Base-by-base conservation (phyloP, 2,888 invertebrate genomes). In the Synanthedon andrenaeformis region DNA sequence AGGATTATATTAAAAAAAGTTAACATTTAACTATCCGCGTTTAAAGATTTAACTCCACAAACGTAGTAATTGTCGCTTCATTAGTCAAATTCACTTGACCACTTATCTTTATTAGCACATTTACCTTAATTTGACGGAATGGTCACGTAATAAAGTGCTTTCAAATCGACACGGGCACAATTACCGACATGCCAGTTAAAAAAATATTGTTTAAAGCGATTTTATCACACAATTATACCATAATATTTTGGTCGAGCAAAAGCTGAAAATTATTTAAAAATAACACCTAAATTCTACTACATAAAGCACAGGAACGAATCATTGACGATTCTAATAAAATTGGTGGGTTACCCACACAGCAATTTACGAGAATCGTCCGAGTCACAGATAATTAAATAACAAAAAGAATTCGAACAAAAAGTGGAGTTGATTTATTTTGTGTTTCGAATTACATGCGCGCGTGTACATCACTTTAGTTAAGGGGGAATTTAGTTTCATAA, bases 351-450 rank as follows among this genome's bases (percentile, higher is more conserved):
- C 67, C 66, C 63, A 66, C 68, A 66, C 72, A 64, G 62, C 70
- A 71, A 74, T 78, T 79, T 74, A 79, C 71, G 69, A 66, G 70
- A 71, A 74, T 73, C 69, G 69, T 60, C 59, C 63, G 64, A 73
- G 76, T 75, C 76, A 76, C 75, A 76, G 76, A 76, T 76, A 81
- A 82, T 81, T 81, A 81, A 82, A 79, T 77, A 74, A 79, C 76
- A 79, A 79, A 80, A 81, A 74, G 72, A 67, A 67, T 69, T 57
- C 54, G 57, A 66, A 70, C 61, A 69, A 66, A 66, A 67, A 66
- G 57, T 54, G 60, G 52, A 58, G 63, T 65, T 76, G 75, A 74
- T 76, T 76, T 75, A 72, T 74, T 67, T 66, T 58, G 66, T 63
- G 65, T 65, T 60, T 55, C 57, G 57, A 56, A 49, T 56, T 35